Conservation (phyloP, 2,113 vertebrate genomes). For the Chitala chitala region DNA sequence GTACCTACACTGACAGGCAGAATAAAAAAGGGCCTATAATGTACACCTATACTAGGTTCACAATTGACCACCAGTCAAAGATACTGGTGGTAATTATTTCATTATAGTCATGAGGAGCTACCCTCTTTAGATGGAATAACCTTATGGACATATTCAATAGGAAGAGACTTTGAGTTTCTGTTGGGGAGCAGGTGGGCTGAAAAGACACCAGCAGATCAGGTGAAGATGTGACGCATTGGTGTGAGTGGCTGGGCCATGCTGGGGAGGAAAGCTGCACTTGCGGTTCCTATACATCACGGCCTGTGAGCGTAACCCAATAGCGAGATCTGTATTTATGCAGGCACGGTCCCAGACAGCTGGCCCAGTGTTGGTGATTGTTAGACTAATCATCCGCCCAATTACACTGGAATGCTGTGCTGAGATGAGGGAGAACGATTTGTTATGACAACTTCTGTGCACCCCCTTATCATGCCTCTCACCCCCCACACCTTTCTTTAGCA, state of each 20-base stretch:
- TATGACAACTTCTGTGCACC: slow-evolving; percentile 65
- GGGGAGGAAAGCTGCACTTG: slow-evolving; percentile 43
- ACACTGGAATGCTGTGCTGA: slow-evolving; percentile 65
- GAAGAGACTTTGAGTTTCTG: slow-evolving; percentile 38
- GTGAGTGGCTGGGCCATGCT: slow-evolving; percentile 37
- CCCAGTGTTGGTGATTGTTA: slow-evolving; percentile 66
- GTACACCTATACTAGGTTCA: no score
- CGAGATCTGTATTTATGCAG: slow-evolving; percentile 60
- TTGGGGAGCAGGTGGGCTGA: slow-evolving; percentile 48
- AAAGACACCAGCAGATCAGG: slow-evolving; percentile 48
- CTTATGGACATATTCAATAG: slow-evolving; percentile 38
- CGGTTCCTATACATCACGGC: slow-evolving; percentile 54
- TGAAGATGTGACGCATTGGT: slow-evolving; percentile 43
- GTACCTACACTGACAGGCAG: no score
- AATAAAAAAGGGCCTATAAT: slow-evolving; percentile 7
- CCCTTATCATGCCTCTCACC: slow-evolving; percentile 21
- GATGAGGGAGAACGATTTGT: slow-evolving; percentile 44
- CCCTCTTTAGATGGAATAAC: slow-evolving; percentile 37
- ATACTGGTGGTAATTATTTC: slow-evolving; percentile 50
- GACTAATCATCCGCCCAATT: slow-evolving; percentile 75
- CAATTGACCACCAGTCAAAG: slow-evolving; percentile 35
- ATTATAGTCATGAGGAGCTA: slow-evolving; percentile 45
- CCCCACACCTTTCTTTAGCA: slow-evolving; percentile 14
- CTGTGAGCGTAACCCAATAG: slow-evolving; percentile 29
- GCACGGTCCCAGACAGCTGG: slow-evolving; percentile 67